Evolutionary conservation across 2,113 vertebrate species (phyloP).

Genomic region (Excalfactoria chinensis): DNA sequence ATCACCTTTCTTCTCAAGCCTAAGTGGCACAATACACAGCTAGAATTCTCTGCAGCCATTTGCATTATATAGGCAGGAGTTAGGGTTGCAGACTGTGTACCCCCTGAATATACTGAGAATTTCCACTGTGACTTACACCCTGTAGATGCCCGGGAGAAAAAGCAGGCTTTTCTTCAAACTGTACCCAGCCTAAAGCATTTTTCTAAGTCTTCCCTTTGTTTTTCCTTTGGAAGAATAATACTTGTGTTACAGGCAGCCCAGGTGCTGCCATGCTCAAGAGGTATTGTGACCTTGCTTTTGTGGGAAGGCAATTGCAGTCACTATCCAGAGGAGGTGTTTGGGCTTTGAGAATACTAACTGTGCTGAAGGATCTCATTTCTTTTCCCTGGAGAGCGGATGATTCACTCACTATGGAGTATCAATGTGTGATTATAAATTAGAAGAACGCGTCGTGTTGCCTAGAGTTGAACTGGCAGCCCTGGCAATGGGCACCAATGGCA

Average conservation of each 20-base stretch:
- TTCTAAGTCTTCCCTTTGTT: not conserved
- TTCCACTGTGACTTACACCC: not conserved
- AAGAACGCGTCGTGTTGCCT: not conserved
- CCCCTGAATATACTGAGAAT: not conserved
- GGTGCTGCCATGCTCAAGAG: not conserved
- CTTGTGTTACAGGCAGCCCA: not conserved
- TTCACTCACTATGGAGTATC: not conserved
- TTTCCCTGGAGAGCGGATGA: not conserved
- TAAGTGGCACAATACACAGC: not conserved
- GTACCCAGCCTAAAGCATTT: not conserved
- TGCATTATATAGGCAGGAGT: not conserved
- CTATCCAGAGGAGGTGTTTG: not conserved
- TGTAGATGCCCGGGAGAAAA: not conserved
- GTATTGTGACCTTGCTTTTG: not conserved
- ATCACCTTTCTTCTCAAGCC: not conserved
- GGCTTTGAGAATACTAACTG: not conserved
- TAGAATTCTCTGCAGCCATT: not conserved
- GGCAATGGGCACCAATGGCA: not conserved
- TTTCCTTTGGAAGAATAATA: not conserved
- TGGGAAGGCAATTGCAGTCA: not conserved
- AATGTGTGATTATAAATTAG: not conserved
- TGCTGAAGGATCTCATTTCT: not conserved
- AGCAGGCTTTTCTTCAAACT: not conserved
- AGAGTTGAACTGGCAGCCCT: not conserved
- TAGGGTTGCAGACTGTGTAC: accelerated